Percentiles rank a stretch among this genome's conserved stretches.
Conservation (phyloP, 2,797 vertebrate species). For the Sebastes trivittatus region DNA sequence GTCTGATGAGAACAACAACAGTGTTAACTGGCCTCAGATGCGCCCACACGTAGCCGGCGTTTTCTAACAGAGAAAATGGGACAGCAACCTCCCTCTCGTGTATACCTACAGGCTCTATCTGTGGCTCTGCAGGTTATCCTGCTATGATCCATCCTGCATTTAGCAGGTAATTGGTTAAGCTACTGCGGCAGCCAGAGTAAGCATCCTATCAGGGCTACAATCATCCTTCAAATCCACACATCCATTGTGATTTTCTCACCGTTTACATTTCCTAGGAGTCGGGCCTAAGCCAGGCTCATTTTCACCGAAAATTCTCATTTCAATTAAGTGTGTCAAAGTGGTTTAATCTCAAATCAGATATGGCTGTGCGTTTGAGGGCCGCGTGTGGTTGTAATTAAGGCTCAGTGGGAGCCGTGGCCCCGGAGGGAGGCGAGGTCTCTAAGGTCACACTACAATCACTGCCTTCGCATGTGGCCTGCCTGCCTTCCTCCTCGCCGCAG, state of each 20-base stretch:
- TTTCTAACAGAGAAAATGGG: conserved; percentile 36
- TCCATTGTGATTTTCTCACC: conserved; percentile 24
- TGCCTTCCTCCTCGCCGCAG: conserved; percentile 5
- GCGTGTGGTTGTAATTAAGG: conserved; percentile 66
- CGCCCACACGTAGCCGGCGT: conserved; percentile 25
- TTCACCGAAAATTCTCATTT: conserved; percentile 54
- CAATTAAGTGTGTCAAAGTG: conserved; percentile 57
- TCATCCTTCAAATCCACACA: conserved; percentile 21
- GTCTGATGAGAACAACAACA: conserved; percentile 37
- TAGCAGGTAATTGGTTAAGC: conserved; percentile 58
- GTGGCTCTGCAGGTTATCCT: conserved; percentile 38
- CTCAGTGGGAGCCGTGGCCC: conserved; percentile 58
- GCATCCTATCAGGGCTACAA: conserved; percentile 23
- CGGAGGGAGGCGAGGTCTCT: conserved; percentile 52
- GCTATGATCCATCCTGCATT: conserved; percentile 35
- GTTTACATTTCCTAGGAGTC: conserved; percentile 3
- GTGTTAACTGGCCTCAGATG: conserved; percentile 48
- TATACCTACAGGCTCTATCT: conserved; percentile 32
- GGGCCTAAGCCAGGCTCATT: conserved; percentile 16
- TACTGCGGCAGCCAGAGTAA: conserved; percentile 13
- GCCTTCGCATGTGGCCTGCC: conserved; percentile 52
- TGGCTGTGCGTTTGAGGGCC: conserved; percentile 47
- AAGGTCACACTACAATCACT: conserved; percentile 67
- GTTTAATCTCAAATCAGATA: conserved; percentile 73
- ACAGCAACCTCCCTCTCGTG: conserved; percentile 7